These are phyloP conservation scores for Australoheros facetus DNA, from an alignment of 2,797 vertebrate genomes.

Conservation along the genomic window DNA sequence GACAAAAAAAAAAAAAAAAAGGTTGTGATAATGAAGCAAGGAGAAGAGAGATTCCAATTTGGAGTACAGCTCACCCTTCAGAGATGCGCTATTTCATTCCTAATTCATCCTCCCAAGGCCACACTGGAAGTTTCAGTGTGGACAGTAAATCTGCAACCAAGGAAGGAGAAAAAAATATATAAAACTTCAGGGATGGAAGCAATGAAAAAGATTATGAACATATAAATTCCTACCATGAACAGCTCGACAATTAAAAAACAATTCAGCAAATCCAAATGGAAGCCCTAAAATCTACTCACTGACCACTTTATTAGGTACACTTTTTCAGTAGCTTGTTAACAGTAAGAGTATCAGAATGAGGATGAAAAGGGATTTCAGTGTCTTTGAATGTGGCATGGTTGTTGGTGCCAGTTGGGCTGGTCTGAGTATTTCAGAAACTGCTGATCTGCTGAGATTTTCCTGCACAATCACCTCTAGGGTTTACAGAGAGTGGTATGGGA, in stretches of 20 bases:
- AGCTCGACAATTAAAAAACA: background rate
- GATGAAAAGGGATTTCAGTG: background rate
- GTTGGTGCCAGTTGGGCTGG: background rate
- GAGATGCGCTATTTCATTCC: conserved; percentile 51
- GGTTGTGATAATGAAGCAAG: conserved; percentile 70
- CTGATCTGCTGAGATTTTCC: background rate
- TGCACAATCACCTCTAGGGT: too few relatives aligned
- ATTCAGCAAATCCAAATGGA: background rate
- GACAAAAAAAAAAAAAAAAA: conserved; percentile 62
- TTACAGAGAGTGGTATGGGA: background rate
- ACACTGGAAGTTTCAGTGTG: conserved; percentile 48
- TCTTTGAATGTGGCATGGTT: background rate
- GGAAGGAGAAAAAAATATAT: background rate
- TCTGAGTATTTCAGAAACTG: conserved; percentile 2
- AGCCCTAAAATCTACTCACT: background rate
- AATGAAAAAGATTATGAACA: background rate
- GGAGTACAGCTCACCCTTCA: conserved; percentile 55
- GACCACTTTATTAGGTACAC: background rate
- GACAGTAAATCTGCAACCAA: conserved; percentile 11
- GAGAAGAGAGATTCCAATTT: conserved; percentile 68
- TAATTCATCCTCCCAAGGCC: conserved; percentile 58
- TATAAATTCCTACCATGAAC: background rate
- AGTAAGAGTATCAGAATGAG: background rate
- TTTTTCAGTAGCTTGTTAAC: background rate
- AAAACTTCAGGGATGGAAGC: background rate